Evolutionary conservation across 37 sponge, comb jelly and placozoan genomes (phyloP).

Genomic region (Spongilla lacustris): DNA sequence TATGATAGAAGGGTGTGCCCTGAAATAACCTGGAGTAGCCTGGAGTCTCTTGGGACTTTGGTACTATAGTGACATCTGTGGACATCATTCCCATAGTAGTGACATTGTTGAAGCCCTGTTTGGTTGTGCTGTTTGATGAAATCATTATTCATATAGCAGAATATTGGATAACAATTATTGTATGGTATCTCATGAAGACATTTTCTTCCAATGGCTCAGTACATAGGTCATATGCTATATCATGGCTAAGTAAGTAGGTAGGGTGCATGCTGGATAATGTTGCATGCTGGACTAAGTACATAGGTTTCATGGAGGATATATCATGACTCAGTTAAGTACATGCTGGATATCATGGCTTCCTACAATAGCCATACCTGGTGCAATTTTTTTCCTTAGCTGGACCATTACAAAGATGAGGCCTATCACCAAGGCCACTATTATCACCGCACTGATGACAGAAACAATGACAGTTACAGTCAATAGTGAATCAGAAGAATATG

Average conservation of each 20-base stretch:
- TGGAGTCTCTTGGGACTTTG: background rate
- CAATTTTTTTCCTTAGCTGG: background rate
- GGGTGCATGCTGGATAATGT: no score
- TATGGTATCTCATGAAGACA: no score
- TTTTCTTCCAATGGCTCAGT: no score
- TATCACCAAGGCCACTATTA: background rate
- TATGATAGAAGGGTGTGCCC: background rate
- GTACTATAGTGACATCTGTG: background rate
- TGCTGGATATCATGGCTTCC: no score
- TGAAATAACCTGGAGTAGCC: background rate
- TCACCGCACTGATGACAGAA: background rate
- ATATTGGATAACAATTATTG: no score
- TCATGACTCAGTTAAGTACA: no score
- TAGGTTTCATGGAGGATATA: no score
- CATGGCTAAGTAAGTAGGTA: no score
- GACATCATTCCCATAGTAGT: background rate
- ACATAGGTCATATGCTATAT: no score
- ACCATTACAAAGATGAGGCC: background rate
- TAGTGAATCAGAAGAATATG: background rate
- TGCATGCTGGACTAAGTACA: no score
- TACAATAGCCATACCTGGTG: background rate
- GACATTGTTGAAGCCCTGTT: background rate
- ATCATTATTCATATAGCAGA: no score
- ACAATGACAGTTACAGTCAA: background rate
- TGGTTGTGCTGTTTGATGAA: background rate